Conservation (phyloP, 2,113 vertebrate species). For the Arvicanthis niloticus region DNA sequence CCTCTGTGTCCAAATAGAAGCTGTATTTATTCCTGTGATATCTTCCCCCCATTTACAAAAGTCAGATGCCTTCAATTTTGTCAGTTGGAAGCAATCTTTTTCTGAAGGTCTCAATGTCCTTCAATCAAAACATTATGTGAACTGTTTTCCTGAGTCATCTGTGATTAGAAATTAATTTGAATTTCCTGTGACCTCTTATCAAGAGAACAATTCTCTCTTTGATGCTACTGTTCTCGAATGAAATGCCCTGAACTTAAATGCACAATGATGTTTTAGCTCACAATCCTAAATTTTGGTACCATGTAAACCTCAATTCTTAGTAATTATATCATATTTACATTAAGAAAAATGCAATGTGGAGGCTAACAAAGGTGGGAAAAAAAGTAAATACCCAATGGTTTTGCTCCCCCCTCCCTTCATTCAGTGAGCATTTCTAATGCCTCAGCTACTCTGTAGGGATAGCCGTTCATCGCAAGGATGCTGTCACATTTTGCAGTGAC, state of each 20-base stretch:
- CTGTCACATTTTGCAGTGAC: constrained; percentile 44
- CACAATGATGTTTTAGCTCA: constrained; percentile 48
- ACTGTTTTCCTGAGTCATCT: constrained; percentile 79
- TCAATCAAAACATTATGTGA: constrained; percentile 77
- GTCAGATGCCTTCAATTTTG: constrained; percentile 61
- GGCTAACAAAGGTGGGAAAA: constrained; percentile 50
- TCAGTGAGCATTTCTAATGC: constrained; percentile 20
- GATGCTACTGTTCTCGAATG: constrained; percentile 69
- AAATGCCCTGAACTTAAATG: constrained; percentile 61
- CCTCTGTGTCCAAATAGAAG: constrained; percentile 10
- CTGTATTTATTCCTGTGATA: background rate
- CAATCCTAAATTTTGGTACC: constrained; percentile 4
- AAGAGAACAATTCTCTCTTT: constrained; percentile 66
- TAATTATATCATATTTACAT: background rate
- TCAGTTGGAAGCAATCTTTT: constrained; percentile 60
- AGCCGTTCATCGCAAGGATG: constrained; percentile 10
- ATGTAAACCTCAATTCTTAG: background rate
- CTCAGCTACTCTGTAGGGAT: background rate
- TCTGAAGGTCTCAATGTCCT: constrained; percentile 75
- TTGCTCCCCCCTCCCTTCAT: background rate
- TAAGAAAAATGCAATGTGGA: background rate
- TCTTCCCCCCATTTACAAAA: background rate
- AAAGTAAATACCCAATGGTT: constrained; percentile 31
- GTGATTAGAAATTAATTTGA: constrained; percentile 82
- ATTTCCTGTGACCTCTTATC: constrained; percentile 76